Evolutionary conservation across 2,888 invertebrate genomes (phyloP), one percentile per base, ranked within the genome.

Genomic region (Nomada goodeniana): DNA sequence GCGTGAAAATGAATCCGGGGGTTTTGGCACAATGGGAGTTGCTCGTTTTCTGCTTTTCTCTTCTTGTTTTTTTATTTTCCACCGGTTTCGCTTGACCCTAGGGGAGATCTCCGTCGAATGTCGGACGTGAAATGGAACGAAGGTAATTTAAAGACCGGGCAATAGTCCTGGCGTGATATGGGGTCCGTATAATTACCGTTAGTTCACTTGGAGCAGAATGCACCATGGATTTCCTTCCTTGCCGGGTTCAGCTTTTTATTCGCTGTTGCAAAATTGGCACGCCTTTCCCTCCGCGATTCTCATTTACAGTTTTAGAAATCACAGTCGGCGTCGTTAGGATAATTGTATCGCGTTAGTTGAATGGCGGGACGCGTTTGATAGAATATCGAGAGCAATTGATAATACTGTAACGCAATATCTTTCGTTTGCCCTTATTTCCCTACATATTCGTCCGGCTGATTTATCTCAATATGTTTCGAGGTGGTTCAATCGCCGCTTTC

Each of bases 171-270:
- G 23, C 20, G 47, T 13, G 63, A 72, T 61, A 68, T 20, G 20
- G 18, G n/a, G 57, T n/a, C 55, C 60, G 61, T 50, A 42, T 75
- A 74, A 82, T 77, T 83, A 77, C 77, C 82, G 77, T 74, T 82
- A 77, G 59, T 64, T 64, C 47, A 18, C 18, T 63, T 20, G 60
- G 50, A n/a, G 53, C 59, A 65, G 70, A 36, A 81, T 61, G n/a
- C 23, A 18, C 2, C 0, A 53, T 10, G 42, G 20, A 44, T 60
- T 55, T 18, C 60, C 36, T 7, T 71, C 53, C 20, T 53, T 53
- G 20, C n/a, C n/a, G 36, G 36, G 7, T 36, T 36, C 36, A 36
- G 36, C 36, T 36, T 36, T 36, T 36, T 36, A n/a, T 23, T 52
- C 20, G 23, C 9, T 0, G 36, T 36, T 50, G 15, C 11, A 36